Evolutionary conservation across 1,140 invertebrate species (phyloP).

Genomic region (Zaprionus lachaisei): DNA sequence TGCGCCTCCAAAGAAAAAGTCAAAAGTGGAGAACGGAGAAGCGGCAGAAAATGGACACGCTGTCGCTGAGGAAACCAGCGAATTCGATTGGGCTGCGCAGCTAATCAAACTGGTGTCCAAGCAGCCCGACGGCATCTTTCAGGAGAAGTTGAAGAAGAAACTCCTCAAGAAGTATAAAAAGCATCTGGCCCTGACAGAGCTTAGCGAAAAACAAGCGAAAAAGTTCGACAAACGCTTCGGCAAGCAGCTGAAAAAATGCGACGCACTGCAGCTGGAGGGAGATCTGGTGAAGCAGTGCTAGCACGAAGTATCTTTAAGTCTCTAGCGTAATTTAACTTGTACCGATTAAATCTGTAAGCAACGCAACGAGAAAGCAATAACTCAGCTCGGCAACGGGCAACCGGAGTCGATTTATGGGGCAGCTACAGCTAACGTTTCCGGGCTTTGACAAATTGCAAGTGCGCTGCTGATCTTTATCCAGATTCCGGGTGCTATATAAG

Average conservation of each 20-base stretch:
- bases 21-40: slow-evolving; percentile 74
- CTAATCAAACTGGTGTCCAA: slow-evolving; percentile 59
- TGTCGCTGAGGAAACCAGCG: slow-evolving; percentile 17
- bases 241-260: slow-evolving; percentile 70
- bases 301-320: slow-evolving; percentile 11
- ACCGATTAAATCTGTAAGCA: slow-evolving; percentile 66
- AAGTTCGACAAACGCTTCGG: slow-evolving; percentile 77
- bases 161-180: slow-evolving; percentile 86
- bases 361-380: slow-evolving; percentile 7
- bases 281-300: slow-evolving; percentile 64
- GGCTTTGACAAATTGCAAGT: not conserved
- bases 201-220: slow-evolving; percentile 71
- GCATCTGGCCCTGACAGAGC: slow-evolving; percentile 51
- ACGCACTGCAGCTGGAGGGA: slow-evolving; percentile 54
- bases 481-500: not conserved
- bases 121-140: slow-evolving; percentile 66
- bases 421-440: slow-evolving; percentile 2
- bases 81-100: slow-evolving; percentile 65
- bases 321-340: slow-evolving; percentile 47
- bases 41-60: slow-evolving; percentile 5
- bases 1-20: slow-evolving; percentile 66
- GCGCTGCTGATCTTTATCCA: not conserved
- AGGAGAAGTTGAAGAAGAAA: slow-evolving; percentile 86
- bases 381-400: not conserved
- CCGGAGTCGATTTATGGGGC: slow-evolving; percentile 1